Evolutionary conservation across 2,797 vertebrate species (phyloP), one percentile per base, ranked within the genome.

Genomic region (Stomatorhinus walkeri): DNA sequence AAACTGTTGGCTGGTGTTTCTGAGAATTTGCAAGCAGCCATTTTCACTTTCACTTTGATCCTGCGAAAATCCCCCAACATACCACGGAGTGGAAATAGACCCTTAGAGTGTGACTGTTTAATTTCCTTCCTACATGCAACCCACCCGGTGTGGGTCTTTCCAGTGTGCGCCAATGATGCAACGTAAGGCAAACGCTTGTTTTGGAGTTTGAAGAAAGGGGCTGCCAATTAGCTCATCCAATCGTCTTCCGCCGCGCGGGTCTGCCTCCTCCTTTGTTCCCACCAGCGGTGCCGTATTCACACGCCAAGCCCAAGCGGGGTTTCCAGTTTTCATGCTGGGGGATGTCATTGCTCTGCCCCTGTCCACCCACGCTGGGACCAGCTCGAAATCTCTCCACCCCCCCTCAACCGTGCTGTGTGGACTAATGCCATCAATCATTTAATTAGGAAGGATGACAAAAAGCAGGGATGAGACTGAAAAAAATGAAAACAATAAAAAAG

Each of bases 31-130:
- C 28, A 64, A 36, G 59, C 28, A 14, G 4, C 59, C 59, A 24
- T 59, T 89, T 89, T 86, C 56, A 52, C 83, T 89, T 89, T 89
- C 88, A 43, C 40, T 72, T 51, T 89, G 88, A 76, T 51, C 8
- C 43, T 1, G 24, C 1, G 46, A 86, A 88, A 89, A 51, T 43
- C 81, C 88, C 88, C 88, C 4, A 86, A 85, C 83, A 48, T 68
- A 40, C 88, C 88, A 61, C 0, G 1, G 12, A 48, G 32, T 9
- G 9, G 54, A 46, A 64, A 87, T 24, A 46, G 36, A 87, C 52
- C 32, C 36, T 46, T 64, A 52, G 14, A 61, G 36, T 14, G 52
- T 54, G n/a, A 24, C 86, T 22, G 32, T 61, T 61, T 87, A 16
- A 16, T 56, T 24, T 79, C 28, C 46, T 46, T 28, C 72, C 72